These are phyloP conservation scores for Pentalonia nigronervosa DNA, from an alignment of 1,140 invertebrate genomes.

Conservation along the genomic window DNA sequence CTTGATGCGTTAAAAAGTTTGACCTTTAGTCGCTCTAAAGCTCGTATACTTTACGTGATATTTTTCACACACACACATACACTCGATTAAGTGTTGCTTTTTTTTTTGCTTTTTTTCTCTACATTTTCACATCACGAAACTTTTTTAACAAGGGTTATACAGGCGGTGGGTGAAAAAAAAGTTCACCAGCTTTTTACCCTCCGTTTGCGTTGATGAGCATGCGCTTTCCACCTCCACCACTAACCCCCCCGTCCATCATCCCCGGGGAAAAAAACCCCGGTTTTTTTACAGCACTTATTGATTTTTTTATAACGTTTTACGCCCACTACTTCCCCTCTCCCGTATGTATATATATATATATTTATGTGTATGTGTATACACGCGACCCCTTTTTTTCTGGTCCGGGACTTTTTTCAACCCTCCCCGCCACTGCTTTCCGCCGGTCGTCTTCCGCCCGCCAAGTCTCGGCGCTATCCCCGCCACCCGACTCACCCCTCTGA, in stretches of 20 bases:
- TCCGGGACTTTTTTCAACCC: slow-evolving; percentile 57
- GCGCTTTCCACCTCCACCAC: slow-evolving; percentile 46
- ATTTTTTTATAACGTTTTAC: slow-evolving; percentile 58
- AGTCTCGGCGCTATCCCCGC: neutral
- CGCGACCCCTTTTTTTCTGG: slow-evolving; percentile 53
- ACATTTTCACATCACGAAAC: slow-evolving; percentile 51
- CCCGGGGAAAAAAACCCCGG: slow-evolving; percentile 56
- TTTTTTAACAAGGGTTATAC: slow-evolving; percentile 56
- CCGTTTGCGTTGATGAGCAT: slow-evolving; percentile 57
- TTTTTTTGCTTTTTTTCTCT: neutral
- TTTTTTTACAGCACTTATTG: slow-evolving; percentile 57
- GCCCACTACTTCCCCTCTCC: slow-evolving; percentile 29
- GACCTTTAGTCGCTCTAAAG: slow-evolving; percentile 37
- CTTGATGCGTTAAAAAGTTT: slow-evolving; percentile 18
- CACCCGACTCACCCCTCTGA: neutral
- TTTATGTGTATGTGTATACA: slow-evolving; percentile 41
- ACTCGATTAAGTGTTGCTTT: slow-evolving; percentile 50
- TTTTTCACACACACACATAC: slow-evolving; percentile 25
- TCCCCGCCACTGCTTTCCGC: neutral
- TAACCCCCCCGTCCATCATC: slow-evolving; percentile 33
- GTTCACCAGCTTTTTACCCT: slow-evolving; percentile 54
- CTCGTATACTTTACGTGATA: slow-evolving; percentile 35
- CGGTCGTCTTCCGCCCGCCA: neutral
- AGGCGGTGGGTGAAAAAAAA: slow-evolving; percentile 25
- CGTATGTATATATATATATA: neutral